Conservation (phyloP, 1,140 invertebrate genomes). For the Streblospio benedicti region DNA sequence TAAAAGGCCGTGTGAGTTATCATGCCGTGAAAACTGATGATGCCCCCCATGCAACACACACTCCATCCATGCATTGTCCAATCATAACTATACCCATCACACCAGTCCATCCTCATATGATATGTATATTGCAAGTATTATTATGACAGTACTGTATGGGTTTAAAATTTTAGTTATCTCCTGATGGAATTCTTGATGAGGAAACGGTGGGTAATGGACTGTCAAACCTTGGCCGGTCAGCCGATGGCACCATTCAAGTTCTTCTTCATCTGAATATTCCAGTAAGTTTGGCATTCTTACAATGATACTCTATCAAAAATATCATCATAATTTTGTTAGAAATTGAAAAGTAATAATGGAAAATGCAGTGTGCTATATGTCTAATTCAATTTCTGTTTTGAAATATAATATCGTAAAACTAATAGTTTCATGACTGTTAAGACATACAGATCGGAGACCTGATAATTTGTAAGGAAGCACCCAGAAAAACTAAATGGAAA, state of each 20-base stretch:
- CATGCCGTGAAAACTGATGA: too few relatives aligned
- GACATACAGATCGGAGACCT: not conserved
- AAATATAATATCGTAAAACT: not conserved
- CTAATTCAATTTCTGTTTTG: not conserved
- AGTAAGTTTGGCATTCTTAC: slow-evolving; percentile 28
- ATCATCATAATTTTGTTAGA: too few relatives aligned
- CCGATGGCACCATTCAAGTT: slow-evolving; percentile 40
- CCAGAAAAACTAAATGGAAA: too few relatives aligned
- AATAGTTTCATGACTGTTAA: not conserved
- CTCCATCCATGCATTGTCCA: too few relatives aligned
- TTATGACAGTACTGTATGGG: not conserved
- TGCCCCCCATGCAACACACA: too few relatives aligned
- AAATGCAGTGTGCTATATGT: not conserved
- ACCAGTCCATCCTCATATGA: too few relatives aligned
- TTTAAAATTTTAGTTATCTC: not conserved
- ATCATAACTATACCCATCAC: too few relatives aligned
- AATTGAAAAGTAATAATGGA: too few relatives aligned
- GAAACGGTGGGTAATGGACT: slow-evolving; percentile 38
- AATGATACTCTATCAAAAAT: slow-evolving; percentile 7
- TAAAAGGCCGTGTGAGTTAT: too few relatives aligned
- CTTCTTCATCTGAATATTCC: slow-evolving; percentile 40
- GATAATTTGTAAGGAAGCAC: too few relatives aligned
- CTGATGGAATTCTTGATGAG: slow-evolving; percentile 39
- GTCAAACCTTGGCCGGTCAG: slow-evolving; percentile 41
- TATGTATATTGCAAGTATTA: too few relatives aligned